These are phyloP conservation scores for Artibeus lituratus DNA, from an alignment of 2,797 vertebrate species.

Conservation along the genomic window DNA sequence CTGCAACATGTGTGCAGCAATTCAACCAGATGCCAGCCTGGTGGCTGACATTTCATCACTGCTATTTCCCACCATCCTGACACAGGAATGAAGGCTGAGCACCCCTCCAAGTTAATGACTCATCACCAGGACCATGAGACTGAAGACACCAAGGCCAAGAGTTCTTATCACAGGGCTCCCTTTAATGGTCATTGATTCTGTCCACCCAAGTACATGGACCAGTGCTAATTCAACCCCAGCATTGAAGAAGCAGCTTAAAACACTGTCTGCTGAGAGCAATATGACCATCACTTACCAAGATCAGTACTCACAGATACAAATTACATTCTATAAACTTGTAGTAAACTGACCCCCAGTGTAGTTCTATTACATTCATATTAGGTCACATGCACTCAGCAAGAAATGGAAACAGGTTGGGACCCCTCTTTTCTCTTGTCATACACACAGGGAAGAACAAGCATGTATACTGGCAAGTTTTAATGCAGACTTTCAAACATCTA, in stretches of 20 bases:
- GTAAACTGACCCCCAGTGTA: not conserved
- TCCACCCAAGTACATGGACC: not conserved
- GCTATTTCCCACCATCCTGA: not conserved
- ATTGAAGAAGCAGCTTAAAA: fast-evolving
- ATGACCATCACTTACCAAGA: not conserved
- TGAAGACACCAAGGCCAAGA: not conserved
- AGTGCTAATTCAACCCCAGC: not conserved
- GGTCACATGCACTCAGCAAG: not conserved
- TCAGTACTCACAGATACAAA: not conserved
- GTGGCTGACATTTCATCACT: not conserved
- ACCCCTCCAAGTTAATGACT: not conserved
- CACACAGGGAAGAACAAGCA: not conserved
- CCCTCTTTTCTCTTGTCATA: not conserved
- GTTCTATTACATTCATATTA: not conserved
- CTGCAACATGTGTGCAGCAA: fast-evolving
- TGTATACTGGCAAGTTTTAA: not conserved
- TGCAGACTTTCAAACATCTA: not conserved
- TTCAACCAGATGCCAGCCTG: fast-evolving
- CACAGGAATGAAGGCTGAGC: fast-evolving
- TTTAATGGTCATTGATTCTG: fast-evolving
- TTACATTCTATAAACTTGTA: fast-evolving
- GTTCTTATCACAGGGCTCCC: not conserved
- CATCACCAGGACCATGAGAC: not conserved
- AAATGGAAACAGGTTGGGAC: not conserved
- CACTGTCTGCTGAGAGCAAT: not conserved